Evolutionary conservation across 2,113 vertebrate genomes (phyloP).

Genomic region (Antechinus flavipes): DNA sequence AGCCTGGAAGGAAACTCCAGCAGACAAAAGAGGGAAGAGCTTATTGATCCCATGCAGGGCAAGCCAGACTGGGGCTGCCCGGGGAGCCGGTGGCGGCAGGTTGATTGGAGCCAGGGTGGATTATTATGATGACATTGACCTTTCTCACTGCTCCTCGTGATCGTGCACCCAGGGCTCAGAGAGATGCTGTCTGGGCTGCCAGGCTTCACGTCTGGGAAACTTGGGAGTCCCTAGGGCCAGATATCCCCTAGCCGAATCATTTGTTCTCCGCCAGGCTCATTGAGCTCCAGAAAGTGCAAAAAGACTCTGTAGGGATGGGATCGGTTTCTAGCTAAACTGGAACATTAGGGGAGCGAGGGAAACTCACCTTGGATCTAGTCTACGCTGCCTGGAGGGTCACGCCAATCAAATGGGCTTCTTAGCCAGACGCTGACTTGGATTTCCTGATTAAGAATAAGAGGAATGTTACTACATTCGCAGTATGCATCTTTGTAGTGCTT

Average conservation of each 20-base stretch:
- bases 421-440: background rate
- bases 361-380: background rate
- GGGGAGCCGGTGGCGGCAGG: background rate
- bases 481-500: background rate
- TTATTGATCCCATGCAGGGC: constrained; percentile 4
- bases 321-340: background rate
- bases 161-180: background rate
- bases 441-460: background rate
- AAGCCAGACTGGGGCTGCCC: background rate
- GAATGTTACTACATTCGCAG: background rate
- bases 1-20: background rate
- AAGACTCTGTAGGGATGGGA: background rate
- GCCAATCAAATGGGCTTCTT: background rate
- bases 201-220: background rate
- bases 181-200: background rate
- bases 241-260: background rate
- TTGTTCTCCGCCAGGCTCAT: background rate
- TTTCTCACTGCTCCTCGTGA: background rate
- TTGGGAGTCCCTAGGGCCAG: background rate
- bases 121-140: background rate
- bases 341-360: background rate
- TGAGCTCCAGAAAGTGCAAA: background rate
- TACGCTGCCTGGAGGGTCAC: background rate
- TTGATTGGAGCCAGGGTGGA: constrained; percentile 3
- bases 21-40: background rate